Evolutionary conservation across 2,797 vertebrate species (phyloP).

Genomic region (Ctenopoma kingsleyae): DNA sequence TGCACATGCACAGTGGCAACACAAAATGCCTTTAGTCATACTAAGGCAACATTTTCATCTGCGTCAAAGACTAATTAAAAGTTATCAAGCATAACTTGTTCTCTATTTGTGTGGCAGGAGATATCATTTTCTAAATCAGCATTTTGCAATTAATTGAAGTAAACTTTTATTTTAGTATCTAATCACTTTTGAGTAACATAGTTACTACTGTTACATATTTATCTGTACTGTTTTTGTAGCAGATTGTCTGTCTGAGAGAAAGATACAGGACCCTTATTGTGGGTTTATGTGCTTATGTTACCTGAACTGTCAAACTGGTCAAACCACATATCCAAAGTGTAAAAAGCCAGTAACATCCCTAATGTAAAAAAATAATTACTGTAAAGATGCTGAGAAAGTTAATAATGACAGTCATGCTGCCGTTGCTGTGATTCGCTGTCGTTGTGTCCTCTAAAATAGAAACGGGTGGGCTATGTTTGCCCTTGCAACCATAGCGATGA

Average conservation of each 20-base stretch:
- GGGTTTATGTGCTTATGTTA: neutral
- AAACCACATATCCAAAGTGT: neutral
- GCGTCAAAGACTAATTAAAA: too few relatives aligned
- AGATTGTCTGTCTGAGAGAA: neutral
- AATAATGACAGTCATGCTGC: slow-evolving; percentile 13
- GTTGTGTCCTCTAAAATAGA: slow-evolving; percentile 54
- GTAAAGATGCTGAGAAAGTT: slow-evolving; percentile 12
- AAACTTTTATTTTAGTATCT: too few relatives aligned
- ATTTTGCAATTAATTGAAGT: too few relatives aligned
- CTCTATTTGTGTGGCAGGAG: too few relatives aligned
- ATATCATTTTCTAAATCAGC: too few relatives aligned
- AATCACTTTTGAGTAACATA: neutral
- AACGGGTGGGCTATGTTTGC: slow-evolving; percentile 55
- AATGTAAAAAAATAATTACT: neutral
- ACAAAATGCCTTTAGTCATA: neutral
- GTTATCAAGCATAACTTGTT: too few relatives aligned
- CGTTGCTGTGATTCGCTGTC: slow-evolving; percentile 49
- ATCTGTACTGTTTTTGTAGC: neutral
- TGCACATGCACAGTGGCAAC: neutral
- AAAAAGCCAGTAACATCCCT: slow-evolving; percentile 8
- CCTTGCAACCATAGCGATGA: slow-evolving; percentile 63
- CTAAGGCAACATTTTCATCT: too few relatives aligned
- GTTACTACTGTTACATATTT: neutral
- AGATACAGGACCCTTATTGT: neutral
- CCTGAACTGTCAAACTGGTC: neutral